A percentile compares a stretch with the other conserved stretches of the same genome.
Conservation (phyloP, 1,140 invertebrate species). For the Caerostris darwini region DNA sequence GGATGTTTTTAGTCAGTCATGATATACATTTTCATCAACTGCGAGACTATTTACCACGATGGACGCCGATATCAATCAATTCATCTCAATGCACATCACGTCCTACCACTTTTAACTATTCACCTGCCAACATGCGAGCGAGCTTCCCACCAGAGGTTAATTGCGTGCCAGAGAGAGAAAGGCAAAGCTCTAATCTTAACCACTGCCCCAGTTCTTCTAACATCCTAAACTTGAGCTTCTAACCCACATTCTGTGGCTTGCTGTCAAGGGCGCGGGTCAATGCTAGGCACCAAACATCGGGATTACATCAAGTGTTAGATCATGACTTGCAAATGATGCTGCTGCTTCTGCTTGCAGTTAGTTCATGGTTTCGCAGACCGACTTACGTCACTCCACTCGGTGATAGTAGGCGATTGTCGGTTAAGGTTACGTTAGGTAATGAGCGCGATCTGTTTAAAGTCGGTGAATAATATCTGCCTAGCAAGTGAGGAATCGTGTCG, state of each 20-base stretch:
- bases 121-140: no score
- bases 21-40: no score
- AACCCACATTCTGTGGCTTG: slow-evolving; percentile 14
- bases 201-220: slow-evolving; percentile 24
- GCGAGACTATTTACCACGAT: no score
- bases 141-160: background rate
- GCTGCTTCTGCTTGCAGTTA: background rate
- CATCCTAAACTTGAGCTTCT: slow-evolving; percentile 59
- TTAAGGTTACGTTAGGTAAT: slow-evolving; percentile 42
- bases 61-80: no score
- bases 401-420: slow-evolving; percentile 7
- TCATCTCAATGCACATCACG: no score
- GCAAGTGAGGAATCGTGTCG: background rate
- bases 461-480: background rate
- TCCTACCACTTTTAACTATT: no score
- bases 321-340: slow-evolving; percentile 33
- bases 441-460: slow-evolving; percentile 20
- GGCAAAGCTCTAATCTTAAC: background rate
- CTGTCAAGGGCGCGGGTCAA: slow-evolving; percentile 69
- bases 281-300: slow-evolving; percentile 18
- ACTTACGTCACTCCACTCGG: slow-evolving; percentile 39
- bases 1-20: no score
- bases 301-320: slow-evolving; percentile 63
- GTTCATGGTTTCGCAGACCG: slow-evolving; percentile 44
- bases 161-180: background rate